Base-by-base conservation (phyloP, 2,797 vertebrate species). In the Acanthiza pusilla region DNA sequence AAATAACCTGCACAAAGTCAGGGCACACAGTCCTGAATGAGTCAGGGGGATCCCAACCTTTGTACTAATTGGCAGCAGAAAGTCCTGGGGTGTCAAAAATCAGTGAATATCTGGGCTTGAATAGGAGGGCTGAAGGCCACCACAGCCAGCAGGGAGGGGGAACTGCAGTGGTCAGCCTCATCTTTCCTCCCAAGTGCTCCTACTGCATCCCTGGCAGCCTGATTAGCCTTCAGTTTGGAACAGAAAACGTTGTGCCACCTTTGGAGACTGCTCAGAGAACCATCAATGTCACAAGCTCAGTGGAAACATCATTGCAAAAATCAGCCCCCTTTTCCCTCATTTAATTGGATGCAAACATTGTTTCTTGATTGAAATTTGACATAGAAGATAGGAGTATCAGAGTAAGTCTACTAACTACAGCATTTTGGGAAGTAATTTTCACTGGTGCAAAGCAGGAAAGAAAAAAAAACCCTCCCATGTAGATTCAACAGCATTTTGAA, bases 51-150 rank as follows among this genome's bases (percentile, higher is more conserved):
- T 18, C 48, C 21, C 75, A 80, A 4, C 10, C 5, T 38, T 23
- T 38, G 50, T 19, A 6, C 19, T 63, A 50, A n/a, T 1, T 2
- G 5, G 42, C 68, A 54, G 32, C 2, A n/a, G 5, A 2, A 4
- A 38, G 32, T 7, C 32, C 32, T 57, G 38, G 38, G 4, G 4
- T 26, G 32, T 42, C 45, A 75, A 53, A 85, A 34, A 22, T 68
- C 14, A 9, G 47, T 23, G 40, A 43, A 21, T 54, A 30, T 26
- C 17, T 48, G 45, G 12, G 23, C 43, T 85, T 72, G 43, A 81
- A 53, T 4, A 62, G 32, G 13, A 66, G 30, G 13, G n/a, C 47
- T 81, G 47, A 65, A 85, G 73, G 42, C 10, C 25, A 60, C 9
- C 54, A 21, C 14, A 65, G 30, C 17, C 62, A 77, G 30, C 55